Evolutionary conservation across 2,113 vertebrate species (phyloP).

Genomic region (Aegotheles bennettii): DNA sequence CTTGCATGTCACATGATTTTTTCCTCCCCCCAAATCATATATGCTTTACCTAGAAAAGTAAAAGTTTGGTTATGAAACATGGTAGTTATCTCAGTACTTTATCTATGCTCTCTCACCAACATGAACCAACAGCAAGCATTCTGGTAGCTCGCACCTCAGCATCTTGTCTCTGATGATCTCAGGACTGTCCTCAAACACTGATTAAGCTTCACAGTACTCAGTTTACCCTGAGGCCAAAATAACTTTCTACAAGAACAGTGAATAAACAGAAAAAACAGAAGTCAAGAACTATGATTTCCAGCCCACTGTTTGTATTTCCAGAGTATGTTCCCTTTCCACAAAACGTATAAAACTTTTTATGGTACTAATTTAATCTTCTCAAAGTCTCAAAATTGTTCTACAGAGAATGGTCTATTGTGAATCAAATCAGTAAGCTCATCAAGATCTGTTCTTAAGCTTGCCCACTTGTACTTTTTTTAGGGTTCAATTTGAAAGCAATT

Average conservation of each 20-base stretch:
- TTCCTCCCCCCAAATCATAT: not conserved
- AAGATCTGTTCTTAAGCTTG: not conserved
- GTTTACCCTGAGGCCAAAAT: not conserved
- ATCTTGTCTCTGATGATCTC: not conserved
- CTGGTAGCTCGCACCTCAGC: not conserved
- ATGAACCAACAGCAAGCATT: not conserved
- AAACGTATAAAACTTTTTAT: not conserved
- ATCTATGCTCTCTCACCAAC: not conserved
- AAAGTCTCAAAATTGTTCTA: not conserved
- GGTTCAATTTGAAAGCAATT: not conserved
- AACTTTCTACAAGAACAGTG: not conserved
- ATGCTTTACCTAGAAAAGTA: not conserved
- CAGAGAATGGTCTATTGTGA: not conserved
- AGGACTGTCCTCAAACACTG: not conserved
- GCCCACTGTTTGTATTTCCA: not conserved
- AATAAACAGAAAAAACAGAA: not conserved
- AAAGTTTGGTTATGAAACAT: not conserved
- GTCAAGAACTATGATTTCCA: not conserved
- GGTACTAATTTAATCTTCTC: not conserved
- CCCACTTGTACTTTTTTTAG: not conserved
- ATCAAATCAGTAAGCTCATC: not conserved
- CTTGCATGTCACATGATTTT: not conserved
- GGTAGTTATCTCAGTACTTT: not conserved
- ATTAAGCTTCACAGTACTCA: not conserved
- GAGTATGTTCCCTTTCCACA: not conserved